phyloP scores from a whole-genome alignment of 2,797 vertebrate genomes.

The Arrhamphus sclerolepis region DNA sequence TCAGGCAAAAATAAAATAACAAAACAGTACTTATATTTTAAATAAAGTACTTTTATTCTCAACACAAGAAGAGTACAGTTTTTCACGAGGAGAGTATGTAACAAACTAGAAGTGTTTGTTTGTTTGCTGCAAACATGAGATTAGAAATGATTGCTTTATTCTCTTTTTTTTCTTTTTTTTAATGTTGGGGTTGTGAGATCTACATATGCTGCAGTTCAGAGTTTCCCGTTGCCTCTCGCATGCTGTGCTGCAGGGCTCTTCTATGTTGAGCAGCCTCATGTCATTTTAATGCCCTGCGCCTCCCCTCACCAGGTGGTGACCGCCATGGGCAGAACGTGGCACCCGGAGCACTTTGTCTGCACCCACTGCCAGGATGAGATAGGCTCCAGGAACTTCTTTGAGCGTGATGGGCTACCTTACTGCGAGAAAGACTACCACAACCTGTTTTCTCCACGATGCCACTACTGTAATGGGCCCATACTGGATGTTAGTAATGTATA shows the following conservation, averaged over 20 bases:
- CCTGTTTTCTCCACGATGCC: constrained; percentile 93
- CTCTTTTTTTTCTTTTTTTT: too few species aligned
- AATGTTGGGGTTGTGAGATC: background rate
- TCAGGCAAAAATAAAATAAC: too few species aligned
- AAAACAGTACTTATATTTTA: too few species aligned
- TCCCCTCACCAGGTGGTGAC: constrained; percentile 88
- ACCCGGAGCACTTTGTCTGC: constrained; percentile 96
- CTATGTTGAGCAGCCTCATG: constrained; percentile 33
- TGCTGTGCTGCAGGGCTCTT: constrained; percentile 25
- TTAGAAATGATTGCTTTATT: too few species aligned
- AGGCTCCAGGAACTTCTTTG: constrained; percentile 94
- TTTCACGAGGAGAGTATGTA: too few species aligned
- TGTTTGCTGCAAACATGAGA: too few species aligned
- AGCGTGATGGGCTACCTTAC: constrained; percentile 92
- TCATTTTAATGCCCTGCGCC: constrained; percentile 48
- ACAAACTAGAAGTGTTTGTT: too few species aligned
- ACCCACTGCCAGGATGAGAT: constrained; percentile 98
- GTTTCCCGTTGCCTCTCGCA: constrained; percentile 3
- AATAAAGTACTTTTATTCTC: too few species aligned
- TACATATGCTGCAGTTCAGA: constrained; percentile 17
- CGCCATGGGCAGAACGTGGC: constrained; percentile 96
- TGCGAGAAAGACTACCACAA: constrained; percentile 95
- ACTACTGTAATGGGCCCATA: constrained; percentile 95
- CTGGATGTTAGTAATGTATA: constrained; percentile 87
- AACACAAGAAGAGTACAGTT: too few species aligned